Evolutionary conservation across 2,888 invertebrate species (phyloP).

Genomic region (Clunio marinus): DNA sequence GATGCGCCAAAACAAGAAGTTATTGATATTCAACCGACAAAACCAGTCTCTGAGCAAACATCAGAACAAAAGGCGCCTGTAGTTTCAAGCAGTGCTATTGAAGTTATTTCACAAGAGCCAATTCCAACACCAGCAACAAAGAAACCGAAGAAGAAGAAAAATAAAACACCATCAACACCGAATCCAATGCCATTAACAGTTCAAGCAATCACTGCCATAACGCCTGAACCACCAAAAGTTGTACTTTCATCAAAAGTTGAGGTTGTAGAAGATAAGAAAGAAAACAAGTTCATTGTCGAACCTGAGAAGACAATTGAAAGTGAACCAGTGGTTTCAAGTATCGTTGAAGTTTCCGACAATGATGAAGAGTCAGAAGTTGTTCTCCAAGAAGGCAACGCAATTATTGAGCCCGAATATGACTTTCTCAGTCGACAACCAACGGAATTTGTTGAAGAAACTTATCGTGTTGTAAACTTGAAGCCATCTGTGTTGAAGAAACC

Average conservation of each 20-base stretch:
- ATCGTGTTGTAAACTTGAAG: conserved; percentile 73
- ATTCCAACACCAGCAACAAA: conserved; percentile 5
- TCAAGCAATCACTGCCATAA: conserved; percentile 29
- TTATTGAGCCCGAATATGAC: conserved; percentile 78
- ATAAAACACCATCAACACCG: conserved; percentile 43
- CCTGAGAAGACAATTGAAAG: conserved; percentile 41
- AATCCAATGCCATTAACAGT: conserved; percentile 43
- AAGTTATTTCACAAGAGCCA: conserved; percentile 41
- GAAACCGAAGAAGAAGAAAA: conserved; percentile 37
- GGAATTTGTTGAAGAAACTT: conserved; percentile 80
- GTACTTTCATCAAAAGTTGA: conserved; percentile 48
- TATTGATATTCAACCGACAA: conserved; percentile 51
- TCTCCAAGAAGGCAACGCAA: conserved; percentile 64
- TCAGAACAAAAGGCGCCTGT: conserved; percentile 41
- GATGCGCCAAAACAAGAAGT: conserved; percentile 39
- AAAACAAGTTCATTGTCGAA: conserved; percentile 44
- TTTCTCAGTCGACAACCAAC: conserved; percentile 79
- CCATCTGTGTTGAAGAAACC: conserved; percentile 60
- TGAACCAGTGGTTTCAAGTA: conserved; percentile 52
- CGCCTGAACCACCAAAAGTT: conserved; percentile 46
- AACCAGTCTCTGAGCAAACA: conserved; percentile 44
- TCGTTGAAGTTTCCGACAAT: conserved; percentile 54
- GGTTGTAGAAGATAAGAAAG: conserved; percentile 49
- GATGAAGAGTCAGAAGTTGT: conserved; percentile 58
- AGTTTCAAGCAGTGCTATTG: conserved; percentile 41